Conservation (phyloP, 2,888 invertebrate species). For the Dione vanillae region DNA sequence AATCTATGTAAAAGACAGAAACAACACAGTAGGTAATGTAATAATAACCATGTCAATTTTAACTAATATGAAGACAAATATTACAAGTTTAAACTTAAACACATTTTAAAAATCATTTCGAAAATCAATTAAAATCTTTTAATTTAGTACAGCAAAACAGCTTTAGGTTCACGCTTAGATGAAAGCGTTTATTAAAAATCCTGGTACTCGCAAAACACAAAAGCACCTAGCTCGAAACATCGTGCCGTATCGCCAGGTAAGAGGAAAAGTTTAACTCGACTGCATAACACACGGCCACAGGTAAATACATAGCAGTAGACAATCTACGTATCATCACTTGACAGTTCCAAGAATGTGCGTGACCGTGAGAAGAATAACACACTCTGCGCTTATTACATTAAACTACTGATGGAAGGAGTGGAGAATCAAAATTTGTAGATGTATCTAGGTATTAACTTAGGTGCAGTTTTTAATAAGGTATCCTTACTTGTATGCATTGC, state of each 20-base stretch:
- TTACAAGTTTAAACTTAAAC: too few species aligned
- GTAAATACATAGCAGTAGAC: conserved; percentile 17
- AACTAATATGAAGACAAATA: too few species aligned
- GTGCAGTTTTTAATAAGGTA: too few species aligned
- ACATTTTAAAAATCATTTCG: too few species aligned
- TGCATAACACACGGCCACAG: conserved; percentile 25
- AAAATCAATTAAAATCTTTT: too few species aligned
- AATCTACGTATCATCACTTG: conserved; percentile 28
- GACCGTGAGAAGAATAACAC: conserved; percentile 21
- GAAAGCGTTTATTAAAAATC: background rate
- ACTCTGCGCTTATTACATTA: background rate
- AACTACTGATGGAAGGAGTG: background rate
- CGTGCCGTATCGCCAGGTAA: background rate
- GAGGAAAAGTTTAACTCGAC: conserved; percentile 27
- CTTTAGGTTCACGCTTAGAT: background rate
- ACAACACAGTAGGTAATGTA: too few species aligned
- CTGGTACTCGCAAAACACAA: background rate
- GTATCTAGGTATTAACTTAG: too few species aligned
- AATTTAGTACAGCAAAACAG: background rate
- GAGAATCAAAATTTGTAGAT: too few species aligned
- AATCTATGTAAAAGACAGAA: too few species aligned
- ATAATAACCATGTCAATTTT: too few species aligned
- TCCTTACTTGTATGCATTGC: too few species aligned
- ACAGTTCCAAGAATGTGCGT: conserved; percentile 22
- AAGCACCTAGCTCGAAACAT: background rate